Evolutionary conservation across 1,140 invertebrate species (phyloP).

Genomic region (Gerris buenoi): DNA sequence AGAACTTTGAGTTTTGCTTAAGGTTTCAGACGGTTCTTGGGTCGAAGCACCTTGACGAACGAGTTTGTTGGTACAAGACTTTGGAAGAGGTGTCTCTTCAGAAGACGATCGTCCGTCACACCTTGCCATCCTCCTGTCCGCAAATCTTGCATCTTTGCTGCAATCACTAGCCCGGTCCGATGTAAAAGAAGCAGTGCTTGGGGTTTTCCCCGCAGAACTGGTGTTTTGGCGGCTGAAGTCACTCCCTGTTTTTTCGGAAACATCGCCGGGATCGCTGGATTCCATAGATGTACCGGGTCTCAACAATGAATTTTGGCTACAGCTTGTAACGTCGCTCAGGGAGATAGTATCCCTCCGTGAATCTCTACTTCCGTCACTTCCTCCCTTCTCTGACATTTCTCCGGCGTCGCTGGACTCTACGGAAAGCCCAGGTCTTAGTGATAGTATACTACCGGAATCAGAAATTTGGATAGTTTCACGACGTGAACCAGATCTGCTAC

Average conservation of each 20-base stretch:
- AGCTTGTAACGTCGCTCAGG: conserved; percentile 20
- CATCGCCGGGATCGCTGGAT: conserved; percentile 40
- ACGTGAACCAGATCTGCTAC: conserved; percentile 21
- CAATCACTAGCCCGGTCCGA: conserved; percentile 40
- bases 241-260: conserved; percentile 40
- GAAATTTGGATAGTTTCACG: conserved; percentile 21
- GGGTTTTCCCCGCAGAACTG: conserved; percentile 29
- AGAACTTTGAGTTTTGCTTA: conserved; percentile 26
- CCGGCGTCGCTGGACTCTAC: conserved; percentile 20
- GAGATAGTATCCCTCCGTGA: conserved; percentile 23
- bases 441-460: conserved; percentile 20
- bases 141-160: conserved; percentile 26
- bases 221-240: conserved; percentile 25
- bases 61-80: conserved; percentile 23
- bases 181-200: conserved; percentile 43
- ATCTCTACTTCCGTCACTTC: conserved; percentile 21
- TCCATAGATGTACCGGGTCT: conserved; percentile 39
- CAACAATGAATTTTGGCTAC: conserved; percentile 21
- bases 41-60: conserved; percentile 30
- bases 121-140: conserved; percentile 25
- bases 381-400: conserved; percentile 15
- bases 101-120: conserved; percentile 28
- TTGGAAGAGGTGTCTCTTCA: conserved; percentile 22
- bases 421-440: conserved; percentile 19
- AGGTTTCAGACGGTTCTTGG: conserved; percentile 31